phyloP scores from a whole-genome alignment of 2,797 vertebrate genomes.

The Sardinella longiceps region DNA sequence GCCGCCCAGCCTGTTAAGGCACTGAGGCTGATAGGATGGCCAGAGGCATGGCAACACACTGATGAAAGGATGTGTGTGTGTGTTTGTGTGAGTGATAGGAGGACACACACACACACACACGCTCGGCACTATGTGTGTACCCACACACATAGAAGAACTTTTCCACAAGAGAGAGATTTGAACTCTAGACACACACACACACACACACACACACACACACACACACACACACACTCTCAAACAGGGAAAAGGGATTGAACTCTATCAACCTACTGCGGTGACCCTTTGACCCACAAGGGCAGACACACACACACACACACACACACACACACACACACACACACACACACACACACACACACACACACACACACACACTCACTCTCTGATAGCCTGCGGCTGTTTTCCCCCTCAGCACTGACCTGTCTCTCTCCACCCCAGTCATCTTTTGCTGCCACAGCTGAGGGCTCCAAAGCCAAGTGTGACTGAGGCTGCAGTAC shows the following conservation, averaged over 20 bases:
- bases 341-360: neutral
- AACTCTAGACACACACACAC: neutral
- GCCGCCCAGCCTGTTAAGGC: too few species aligned
- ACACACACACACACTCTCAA: too few species aligned
- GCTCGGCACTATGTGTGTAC: too few species aligned
- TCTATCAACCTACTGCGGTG: neutral
- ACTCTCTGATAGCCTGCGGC: neutral
- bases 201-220: too few species aligned
- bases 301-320: neutral
- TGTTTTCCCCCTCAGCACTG: neutral
- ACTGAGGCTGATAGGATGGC: neutral
- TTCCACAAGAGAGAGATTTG: too few species aligned
- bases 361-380: too few species aligned
- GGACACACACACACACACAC: neutral
- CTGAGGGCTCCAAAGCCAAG: neutral
- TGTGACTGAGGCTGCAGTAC: neutral
- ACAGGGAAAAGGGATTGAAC: too few species aligned
- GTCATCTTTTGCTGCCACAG: neutral
- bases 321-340: too few species aligned
- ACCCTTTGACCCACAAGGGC: neutral
- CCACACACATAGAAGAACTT: too few species aligned
- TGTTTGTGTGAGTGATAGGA: too few species aligned
- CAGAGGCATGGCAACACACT: neutral
- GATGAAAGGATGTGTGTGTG: neutral
- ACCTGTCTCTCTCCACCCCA: too few species aligned